Evolutionary conservation across 2,797 vertebrate species (phyloP).

Genomic region (Clarias platycephalus): DNA sequence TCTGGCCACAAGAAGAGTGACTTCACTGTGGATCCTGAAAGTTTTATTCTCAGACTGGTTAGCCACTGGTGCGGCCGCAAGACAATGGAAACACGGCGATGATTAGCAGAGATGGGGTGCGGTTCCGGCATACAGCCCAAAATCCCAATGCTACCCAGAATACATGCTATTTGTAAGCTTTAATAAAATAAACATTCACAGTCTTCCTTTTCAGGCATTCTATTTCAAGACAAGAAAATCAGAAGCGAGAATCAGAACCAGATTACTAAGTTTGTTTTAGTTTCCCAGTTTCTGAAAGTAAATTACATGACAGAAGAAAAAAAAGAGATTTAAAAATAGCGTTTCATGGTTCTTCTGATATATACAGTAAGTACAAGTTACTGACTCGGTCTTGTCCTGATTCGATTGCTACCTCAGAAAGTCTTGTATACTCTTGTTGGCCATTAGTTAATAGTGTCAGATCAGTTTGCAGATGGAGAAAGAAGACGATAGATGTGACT

Average conservation of each 20-base stretch:
- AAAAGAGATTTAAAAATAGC: neutral
- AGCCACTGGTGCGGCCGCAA: conserved; percentile 63
- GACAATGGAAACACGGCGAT: conserved; percentile 66
- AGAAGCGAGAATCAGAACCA: conserved; percentile 48
- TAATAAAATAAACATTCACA: conserved; percentile 66
- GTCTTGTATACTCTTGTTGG: conserved; percentile 32
- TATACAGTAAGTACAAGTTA: conserved; percentile 10
- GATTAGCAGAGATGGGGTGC: conserved; percentile 69
- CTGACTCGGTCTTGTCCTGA: conserved; percentile 30
- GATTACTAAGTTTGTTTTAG: conserved; percentile 6
- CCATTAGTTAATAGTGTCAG: conserved; percentile 45
- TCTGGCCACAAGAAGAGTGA: conserved; percentile 68
- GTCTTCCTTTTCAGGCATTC: conserved; percentile 49
- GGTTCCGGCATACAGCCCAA: conserved; percentile 57
- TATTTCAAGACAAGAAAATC: conserved; percentile 29
- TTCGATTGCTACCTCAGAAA: conserved; percentile 25
- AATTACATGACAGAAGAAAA: neutral
- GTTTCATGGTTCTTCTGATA: neutral
- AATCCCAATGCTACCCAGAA: conserved; percentile 55
- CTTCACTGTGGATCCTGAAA: conserved; percentile 62
- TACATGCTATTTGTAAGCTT: conserved; percentile 65
- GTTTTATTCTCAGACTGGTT: conserved; percentile 64
- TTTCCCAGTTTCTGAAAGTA: conserved; percentile 15
- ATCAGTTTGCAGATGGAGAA: conserved; percentile 60
- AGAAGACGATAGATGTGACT: conserved; percentile 62